phyloP scores from a whole-genome alignment of 2,797 vertebrate genomes.

The Lithobates sylvaticus region DNA sequence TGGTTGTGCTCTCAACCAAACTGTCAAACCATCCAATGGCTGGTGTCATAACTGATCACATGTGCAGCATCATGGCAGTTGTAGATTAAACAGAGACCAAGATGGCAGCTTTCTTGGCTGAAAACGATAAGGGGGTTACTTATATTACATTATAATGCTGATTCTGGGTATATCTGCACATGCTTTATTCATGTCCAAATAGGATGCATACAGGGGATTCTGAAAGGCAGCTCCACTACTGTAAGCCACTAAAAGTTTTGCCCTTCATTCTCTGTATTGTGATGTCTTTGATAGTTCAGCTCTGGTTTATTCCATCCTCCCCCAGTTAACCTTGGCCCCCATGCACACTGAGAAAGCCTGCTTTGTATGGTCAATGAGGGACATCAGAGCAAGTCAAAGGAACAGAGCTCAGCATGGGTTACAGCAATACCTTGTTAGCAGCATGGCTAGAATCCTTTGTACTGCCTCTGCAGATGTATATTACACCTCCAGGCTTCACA shows the following conservation, averaged over 20 bases:
- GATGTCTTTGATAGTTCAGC: neutral
- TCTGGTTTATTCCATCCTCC: neutral
- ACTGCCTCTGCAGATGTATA: neutral
- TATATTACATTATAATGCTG: too few relatives aligned
- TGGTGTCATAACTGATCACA: too few relatives aligned
- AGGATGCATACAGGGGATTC: too few relatives aligned
- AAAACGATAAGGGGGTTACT: too few relatives aligned
- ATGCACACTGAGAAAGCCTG: neutral
- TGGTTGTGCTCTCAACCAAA: too few relatives aligned
- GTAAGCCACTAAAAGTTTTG: neutral
- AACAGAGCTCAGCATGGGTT: conserved; percentile 7
- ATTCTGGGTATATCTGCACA: too few relatives aligned
- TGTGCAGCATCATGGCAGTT: too few relatives aligned
- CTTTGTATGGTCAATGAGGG: neutral
- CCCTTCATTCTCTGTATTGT: neutral
- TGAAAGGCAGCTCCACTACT: neutral
- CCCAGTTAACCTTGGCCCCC: neutral
- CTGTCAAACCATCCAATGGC: too few relatives aligned
- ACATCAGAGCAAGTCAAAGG: neutral
- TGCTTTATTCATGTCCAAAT: too few relatives aligned
- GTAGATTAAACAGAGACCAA: too few relatives aligned
- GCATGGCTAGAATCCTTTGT: conserved; percentile 2
- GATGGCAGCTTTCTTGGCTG: too few relatives aligned
- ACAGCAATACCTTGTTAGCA: conserved; percentile 8
- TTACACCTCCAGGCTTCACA: neutral